Evolutionary conservation across 2,888 invertebrate species (phyloP), one percentile per base, ranked within the genome.

Genomic region (Endotricha flammealis): DNA sequence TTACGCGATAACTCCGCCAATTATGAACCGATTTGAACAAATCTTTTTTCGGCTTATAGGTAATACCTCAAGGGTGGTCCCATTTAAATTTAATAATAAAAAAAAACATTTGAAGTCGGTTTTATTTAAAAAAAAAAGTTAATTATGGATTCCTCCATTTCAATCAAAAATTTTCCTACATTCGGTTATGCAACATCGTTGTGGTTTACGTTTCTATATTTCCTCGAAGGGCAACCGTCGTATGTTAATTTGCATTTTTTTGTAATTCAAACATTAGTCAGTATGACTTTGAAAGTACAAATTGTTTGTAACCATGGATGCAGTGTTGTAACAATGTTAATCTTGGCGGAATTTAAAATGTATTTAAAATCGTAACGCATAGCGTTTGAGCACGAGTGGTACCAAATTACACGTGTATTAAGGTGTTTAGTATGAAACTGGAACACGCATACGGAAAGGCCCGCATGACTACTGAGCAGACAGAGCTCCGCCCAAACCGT

Each of bases 391-490:
- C 27, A 39, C 20, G 44, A 44, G 39, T 38, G 41, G 36, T 41
- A 38, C 31, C 39, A 35, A 38, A 42, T 42, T 45, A 36, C 31
- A 36, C 29, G 33, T 36, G 38, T 40, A 38, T 36, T 35, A n/a
- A n/a, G n/a, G n/a, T n/a, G n/a, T n/a, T 36, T 42, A 34, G 43
- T 38, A 29, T 27, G 53, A 61, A 68, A 67, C 57, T 58, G 53
- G 62, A 50, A 49, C 70, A 65, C 64, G 68, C 69, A 71, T 56
- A 67, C 67, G 73, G 74, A 73, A 75, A 59, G 49, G 50, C 51
- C 49, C 49, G 62, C 65, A 65, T 62, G 54, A 64, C 58, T 38
- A 57, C 50, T 45, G 39, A 62, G 58, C 62, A 57, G 67, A 57
- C 69, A 67, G 63, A 55, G 53, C 57, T 53, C 53, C 63, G 57